Evolutionary conservation across 2,888 invertebrate genomes (phyloP), one percentile per base, ranked within the genome.

Genomic region (Eupithecia subumbrata): DNA sequence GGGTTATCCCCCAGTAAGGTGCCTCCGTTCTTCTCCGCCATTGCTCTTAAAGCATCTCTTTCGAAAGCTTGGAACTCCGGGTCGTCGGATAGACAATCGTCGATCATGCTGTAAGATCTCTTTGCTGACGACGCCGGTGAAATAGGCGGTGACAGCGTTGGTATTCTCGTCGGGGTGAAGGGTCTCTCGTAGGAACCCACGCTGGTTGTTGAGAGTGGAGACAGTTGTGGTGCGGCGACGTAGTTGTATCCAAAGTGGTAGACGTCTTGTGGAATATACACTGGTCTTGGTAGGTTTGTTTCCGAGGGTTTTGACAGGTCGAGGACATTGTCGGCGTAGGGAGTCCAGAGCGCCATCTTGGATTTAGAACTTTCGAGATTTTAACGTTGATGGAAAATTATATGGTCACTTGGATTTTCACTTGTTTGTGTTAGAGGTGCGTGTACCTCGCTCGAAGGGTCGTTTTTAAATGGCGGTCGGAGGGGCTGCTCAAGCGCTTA

Each of bases 41-140:
- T 96, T 71, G 96, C 96, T 14, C 96, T 94, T 9, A 97, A 85
- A 86, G 97, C 96, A 78, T 95, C 95, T 70, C 96, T 94, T 40
- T 97, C 95, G 82, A 97, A 98, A 71, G 96, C 96, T 22, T 95
- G 94, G 83, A 97, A 98, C 2, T 96, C 96, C 67, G 86, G 86
- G 22, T 97, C 96, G 37, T 91, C 88, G 0, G 89, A 88, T 14
- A 91, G 69, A 4, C 82, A 80, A 34, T 89, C 84, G 12, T 89
- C 88, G 8, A 84, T 52, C 79, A 78, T 76, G 71, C 79, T 75
- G 74, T 79, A 79, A 0, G 80, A 73, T n/a, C 83, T 76, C 69
- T 82, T 85, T 3, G 79, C 9, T 48, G 75, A 74, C 0, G 81
- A 79, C 0, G 76, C 77, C 7, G 88, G 88, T 1, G 86, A 86